Evolutionary conservation across 2,888 invertebrate species (phyloP).

Genomic region (Lycocerus yunnanus): DNA sequence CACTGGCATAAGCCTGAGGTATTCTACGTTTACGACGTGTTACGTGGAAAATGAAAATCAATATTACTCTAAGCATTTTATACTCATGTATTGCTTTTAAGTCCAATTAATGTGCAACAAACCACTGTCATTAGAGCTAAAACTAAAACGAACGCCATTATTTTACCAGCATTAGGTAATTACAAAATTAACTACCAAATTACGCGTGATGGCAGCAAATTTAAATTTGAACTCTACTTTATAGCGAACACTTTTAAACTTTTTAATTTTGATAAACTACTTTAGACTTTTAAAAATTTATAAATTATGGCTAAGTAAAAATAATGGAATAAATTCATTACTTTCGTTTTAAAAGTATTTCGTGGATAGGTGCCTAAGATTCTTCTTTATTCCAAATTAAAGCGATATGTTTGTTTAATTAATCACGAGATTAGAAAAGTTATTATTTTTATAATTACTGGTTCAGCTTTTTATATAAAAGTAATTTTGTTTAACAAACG

Average conservation of each 20-base stretch:
- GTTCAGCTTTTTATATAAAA: too few species aligned
- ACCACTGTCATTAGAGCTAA: not conserved
- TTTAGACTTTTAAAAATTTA: not conserved
- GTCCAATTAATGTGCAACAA: not conserved
- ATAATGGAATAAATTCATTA: not conserved
- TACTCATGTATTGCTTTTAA: not conserved
- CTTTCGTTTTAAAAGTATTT: not conserved
- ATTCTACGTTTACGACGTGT: not conserved
- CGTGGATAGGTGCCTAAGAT: too few species aligned
- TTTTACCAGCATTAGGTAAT: not conserved
- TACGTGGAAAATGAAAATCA: not conserved
- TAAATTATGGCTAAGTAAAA: not conserved
- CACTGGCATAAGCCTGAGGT: not conserved
- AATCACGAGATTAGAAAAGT: not conserved
- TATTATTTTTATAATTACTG: not conserved
- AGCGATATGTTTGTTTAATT: not conserved
- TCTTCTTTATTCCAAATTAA: too few species aligned
- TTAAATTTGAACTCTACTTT: not conserved
- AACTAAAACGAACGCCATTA: not conserved
- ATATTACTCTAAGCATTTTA: not conserved
- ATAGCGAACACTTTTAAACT: not conserved
- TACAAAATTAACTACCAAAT: not conserved
- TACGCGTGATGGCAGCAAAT: not conserved
- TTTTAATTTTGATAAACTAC: not conserved
- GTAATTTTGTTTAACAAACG: not conserved